Evolutionary conservation across 2,113 vertebrate species (phyloP).

Genomic region (Neofelis nebulosa): DNA sequence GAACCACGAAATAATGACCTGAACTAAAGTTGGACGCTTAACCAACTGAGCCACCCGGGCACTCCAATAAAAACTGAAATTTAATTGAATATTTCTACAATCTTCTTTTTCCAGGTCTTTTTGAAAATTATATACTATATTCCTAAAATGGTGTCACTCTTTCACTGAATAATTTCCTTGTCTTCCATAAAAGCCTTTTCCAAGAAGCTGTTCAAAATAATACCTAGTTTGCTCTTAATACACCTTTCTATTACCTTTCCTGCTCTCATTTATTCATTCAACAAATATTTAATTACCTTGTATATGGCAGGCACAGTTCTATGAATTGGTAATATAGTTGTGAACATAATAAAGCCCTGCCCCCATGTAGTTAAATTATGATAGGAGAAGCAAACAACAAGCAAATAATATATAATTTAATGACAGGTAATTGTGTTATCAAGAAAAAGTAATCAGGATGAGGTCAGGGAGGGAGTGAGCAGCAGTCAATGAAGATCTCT

Average conservation of each 20-base stretch:
- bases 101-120: constrained; percentile 1
- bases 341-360: constrained; percentile 6
- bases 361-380: neutral
- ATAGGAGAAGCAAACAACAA: neutral
- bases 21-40: too few species aligned
- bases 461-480: neutral
- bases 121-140: constrained; percentile 14
- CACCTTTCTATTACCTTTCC: neutral
- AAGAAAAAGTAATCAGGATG: constrained; percentile 1
- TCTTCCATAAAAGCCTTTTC: constrained; percentile 27
- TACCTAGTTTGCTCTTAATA: constrained; percentile 32
- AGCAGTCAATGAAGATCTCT: neutral
- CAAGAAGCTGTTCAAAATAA: constrained; percentile 34
- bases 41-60: too few species aligned
- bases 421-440: neutral
- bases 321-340: neutral
- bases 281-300: constrained; percentile 40
- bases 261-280: neutral
- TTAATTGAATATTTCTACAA: constrained; percentile 17
- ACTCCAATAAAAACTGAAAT: neutral
- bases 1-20: too few species aligned
- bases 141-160: neutral
- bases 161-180: neutral
- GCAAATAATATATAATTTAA: constrained; percentile 18
- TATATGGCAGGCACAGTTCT: neutral